Conservation (phyloP, 2,797 vertebrate genomes). For the Anableps anableps region DNA sequence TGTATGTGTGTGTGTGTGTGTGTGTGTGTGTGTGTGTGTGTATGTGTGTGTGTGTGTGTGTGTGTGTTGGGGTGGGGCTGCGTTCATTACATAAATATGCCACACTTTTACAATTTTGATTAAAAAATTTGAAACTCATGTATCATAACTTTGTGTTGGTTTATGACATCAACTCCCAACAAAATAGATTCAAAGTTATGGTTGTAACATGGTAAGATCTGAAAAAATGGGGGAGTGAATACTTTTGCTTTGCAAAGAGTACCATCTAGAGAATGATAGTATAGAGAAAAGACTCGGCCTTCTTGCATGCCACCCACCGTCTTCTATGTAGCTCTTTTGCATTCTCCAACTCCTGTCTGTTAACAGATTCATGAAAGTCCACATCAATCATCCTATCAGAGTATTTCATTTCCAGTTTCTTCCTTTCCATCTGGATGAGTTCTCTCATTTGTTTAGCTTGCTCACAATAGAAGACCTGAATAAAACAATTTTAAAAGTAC, state of each 20-base stretch:
- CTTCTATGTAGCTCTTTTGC: conserved; percentile 16
- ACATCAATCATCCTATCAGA: conserved; percentile 46
- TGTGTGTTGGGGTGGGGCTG: too few species aligned
- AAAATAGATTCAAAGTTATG: background rate
- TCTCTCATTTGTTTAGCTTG: conserved; percentile 45
- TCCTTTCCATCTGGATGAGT: conserved; percentile 38
- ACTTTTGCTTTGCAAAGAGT: background rate
- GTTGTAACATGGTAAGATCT: background rate
- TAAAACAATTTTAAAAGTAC: conserved; percentile 26
- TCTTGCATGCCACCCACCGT: conserved; percentile 38
- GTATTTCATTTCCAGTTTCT: conserved; percentile 34
- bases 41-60: too few species aligned
- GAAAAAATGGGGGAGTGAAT: background rate
- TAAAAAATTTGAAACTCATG: background rate
- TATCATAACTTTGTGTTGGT: background rate
- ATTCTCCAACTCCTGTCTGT: conserved; percentile 37
- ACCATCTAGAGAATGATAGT: conserved; percentile 6
- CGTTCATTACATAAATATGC: too few species aligned
- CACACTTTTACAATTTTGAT: background rate
- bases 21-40: too few species aligned
- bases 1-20: too few species aligned
- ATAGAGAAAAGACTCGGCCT: background rate
- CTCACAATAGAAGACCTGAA: conserved; percentile 52
- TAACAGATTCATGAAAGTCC: conserved; percentile 31
- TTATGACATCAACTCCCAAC: background rate